Evolutionary conservation across 2,797 vertebrate genomes (phyloP), one percentile per base, ranked within the genome.

Genomic region (Eupleurogrammus muticus): DNA sequence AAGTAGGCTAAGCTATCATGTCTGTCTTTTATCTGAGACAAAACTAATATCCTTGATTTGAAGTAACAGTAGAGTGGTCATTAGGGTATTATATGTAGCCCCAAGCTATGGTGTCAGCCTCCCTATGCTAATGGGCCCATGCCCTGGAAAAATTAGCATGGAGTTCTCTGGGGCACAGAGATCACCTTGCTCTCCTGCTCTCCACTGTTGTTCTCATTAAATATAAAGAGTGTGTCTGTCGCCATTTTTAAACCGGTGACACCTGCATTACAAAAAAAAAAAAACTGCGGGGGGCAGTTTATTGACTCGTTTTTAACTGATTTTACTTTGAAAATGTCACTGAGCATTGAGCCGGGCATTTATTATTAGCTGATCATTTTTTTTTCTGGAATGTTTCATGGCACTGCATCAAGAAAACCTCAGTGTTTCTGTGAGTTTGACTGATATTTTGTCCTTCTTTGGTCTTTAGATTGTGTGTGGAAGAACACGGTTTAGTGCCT

Each of bases 51-150:
- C 89, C 84, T 87, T 90, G 91, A 92, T 91, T 90, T 87, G 82
- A 80, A 86, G 82, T 84, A 92, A 86, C 84, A 87, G 87, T 72
- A 59, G 94, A 95, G 94, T 95, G 95, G 96, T 96, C 96, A 97
- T 96, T 97, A 95, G 95, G 95, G 88, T 85, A 80, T 87, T 87
- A 94, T 92, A 63, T 59, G 75, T 85, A 94, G 96, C 96, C 96
- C 84, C 89, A 94, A 95, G 95, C 96, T 86, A 96, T 89, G 93
- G 93, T 93, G 94, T 96, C 96, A 96, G 95, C 95, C 77, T 87
- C 83, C 75, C 95, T 95, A 96, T 96, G 97, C 96, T 97, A 97
- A 97, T 97, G 95, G 95, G 94, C 94, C 94, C 94, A 87, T 92
- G 86, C 93, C 94, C 96, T 93, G 95, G 95, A 91, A 96, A 96